phyloP scores from a whole-genome alignment of 2,797 vertebrate species.

The Hybognathus amarus region DNA sequence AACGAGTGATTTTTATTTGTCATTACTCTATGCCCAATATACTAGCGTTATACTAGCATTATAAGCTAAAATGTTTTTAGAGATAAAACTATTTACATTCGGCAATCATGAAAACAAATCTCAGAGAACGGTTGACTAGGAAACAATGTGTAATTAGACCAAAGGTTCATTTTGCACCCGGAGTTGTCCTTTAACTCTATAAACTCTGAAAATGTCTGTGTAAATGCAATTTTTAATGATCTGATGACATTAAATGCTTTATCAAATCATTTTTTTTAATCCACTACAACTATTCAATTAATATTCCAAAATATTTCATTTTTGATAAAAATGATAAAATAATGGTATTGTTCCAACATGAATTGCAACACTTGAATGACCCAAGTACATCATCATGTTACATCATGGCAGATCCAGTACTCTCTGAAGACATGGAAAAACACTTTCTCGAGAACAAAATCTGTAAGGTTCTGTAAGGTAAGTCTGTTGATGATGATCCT shows the following conservation, averaged over 20 bases:
- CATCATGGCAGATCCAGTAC: background rate
- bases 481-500: conserved; percentile 11
- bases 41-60: too few species aligned
- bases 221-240: background rate
- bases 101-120: too few species aligned
- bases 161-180: too few species aligned
- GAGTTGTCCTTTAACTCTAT: too few species aligned
- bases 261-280: background rate
- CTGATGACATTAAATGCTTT: background rate
- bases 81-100: too few species aligned
- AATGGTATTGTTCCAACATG: background rate
- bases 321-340: background rate
- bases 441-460: background rate
- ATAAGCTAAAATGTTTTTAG: too few species aligned
- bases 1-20: too few species aligned
- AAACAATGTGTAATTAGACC: too few species aligned
- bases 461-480: too few species aligned
- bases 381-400: background rate
- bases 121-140: too few species aligned
- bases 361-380: background rate
- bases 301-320: background rate
- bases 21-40: too few species aligned
- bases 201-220: background rate
- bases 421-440: background rate
- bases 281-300: background rate